Evolutionary conservation across 2,113 vertebrate species (phyloP).

Genomic region (Oreamnos americanus): DNA sequence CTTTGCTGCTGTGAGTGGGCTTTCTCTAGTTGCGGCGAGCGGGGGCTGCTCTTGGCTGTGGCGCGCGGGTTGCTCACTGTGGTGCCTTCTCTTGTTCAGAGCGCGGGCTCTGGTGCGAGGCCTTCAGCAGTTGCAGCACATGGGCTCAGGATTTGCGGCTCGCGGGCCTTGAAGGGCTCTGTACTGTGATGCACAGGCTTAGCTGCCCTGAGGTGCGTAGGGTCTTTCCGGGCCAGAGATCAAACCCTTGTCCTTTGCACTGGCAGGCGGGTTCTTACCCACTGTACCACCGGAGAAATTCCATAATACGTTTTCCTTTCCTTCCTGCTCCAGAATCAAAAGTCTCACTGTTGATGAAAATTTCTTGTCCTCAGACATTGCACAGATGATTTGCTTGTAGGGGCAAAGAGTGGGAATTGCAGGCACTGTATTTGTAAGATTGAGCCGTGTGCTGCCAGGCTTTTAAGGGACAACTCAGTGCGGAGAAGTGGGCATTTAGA

Average conservation of each 20-base stretch:
- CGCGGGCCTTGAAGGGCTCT: background rate
- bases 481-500: background rate
- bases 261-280: background rate
- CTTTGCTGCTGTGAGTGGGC: background rate
- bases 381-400: background rate
- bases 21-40: background rate
- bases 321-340: background rate
- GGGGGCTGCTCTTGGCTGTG: background rate
- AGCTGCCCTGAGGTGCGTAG: background rate
- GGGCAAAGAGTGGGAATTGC: background rate
- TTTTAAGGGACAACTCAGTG: background rate
- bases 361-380: background rate
- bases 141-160: rapidly evolving
- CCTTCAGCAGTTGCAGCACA: rapidly evolving
- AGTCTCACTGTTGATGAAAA: background rate
- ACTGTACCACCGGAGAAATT: background rate
- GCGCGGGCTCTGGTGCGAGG: background rate
- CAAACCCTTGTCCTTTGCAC: rapidly evolving
- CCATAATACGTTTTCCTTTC: background rate
- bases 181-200: background rate
- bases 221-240: background rate
- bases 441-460: background rate
- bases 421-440: background rate
- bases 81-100: background rate
- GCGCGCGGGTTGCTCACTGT: rapidly evolving